Percentiles rank a stretch among this genome's conserved stretches.
Conservation (phyloP, 2,113 vertebrate genomes). For the Accipiter cooperii region DNA sequence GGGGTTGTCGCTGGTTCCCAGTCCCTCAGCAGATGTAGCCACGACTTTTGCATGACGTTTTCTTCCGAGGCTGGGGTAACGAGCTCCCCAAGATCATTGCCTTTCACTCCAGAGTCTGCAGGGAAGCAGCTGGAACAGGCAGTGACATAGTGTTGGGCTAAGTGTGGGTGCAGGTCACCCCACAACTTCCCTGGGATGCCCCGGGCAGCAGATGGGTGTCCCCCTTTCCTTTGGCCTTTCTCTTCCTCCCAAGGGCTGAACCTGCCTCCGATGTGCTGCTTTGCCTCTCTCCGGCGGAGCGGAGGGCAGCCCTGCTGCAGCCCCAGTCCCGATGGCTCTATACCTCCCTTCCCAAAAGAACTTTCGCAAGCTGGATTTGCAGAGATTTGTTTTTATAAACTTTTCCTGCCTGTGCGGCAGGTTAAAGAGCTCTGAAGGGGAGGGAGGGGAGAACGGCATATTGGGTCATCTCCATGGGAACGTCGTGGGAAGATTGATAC, state of each 20-base stretch:
- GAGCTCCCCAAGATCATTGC: neutral
- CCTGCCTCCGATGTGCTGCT: neutral
- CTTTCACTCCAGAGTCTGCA: neutral
- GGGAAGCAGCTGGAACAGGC: neutral
- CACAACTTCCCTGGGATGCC: neutral
- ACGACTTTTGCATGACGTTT: neutral
- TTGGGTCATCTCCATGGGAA: constrained; percentile 51
- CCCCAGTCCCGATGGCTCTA: accelerated
- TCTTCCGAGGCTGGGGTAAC: accelerated
- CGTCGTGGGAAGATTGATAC: neutral
- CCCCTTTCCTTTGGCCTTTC: neutral
- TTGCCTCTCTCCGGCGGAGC: neutral
- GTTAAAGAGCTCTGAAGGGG: neutral
- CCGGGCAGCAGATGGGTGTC: neutral
- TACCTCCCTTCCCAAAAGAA: neutral
- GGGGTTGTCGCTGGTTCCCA: neutral
- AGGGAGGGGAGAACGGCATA: neutral
- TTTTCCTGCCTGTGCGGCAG: neutral
- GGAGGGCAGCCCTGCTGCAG: neutral
- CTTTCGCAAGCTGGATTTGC: neutral
- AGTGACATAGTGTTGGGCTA: accelerated
- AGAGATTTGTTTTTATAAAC: neutral
- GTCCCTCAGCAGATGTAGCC: neutral
- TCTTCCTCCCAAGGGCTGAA: neutral
- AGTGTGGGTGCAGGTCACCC: neutral